Evolutionary conservation across 2,888 invertebrate species (phyloP), one percentile per base, ranked within the genome.

Genomic region (Rugalucina vietnamica): DNA sequence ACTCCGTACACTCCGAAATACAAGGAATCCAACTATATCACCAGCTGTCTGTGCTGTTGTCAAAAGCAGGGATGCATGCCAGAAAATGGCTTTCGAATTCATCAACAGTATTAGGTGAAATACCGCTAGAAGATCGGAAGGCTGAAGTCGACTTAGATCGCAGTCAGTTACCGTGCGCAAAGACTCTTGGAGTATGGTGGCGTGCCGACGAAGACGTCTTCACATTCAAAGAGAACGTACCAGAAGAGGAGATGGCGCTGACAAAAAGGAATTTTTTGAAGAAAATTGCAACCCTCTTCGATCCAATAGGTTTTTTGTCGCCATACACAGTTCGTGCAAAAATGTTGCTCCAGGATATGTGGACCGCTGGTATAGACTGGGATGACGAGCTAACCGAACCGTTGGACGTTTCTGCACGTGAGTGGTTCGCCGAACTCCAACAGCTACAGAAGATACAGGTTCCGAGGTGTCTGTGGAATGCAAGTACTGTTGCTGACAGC

Each of bases 251-350:
- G n/a, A n/a, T n/a, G n/a, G n/a, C n/a, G n/a, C n/a, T n/a, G n/a
- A n/a, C n/a, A n/a, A 92, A 92, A 60, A 32, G 92, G 32, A 80
- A 84, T n/a, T 34, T 73, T 27, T n/a, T 78, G 21, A 75, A 29
- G 49, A 77, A 39, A 34, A 54, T 86, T 0, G 54, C 85, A 21
- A 69, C 72, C 12, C 29, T 82, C 14, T 79, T 73, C 71, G 87
- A 87, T 75, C 82, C 81, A n/a, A 69, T 79, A 3, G 74, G 77
- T 12, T 77, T 80, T 37, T 8, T 84, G 10, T 69, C 57, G 4
- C 81, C 81, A 60, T 74, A 50, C 49, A 77, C 34, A 12, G 29
- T 81, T 0, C 39, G 75, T 60, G 78, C 75, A 34, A 84, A 84
- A 71, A 32, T 81, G 5, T 2, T 75, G 1, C 75, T 85, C 76